Evolutionary conservation across 2,113 vertebrate species (phyloP), one percentile per base, ranked within the genome.

Genomic region (Myiozetetes cayanensis): DNA sequence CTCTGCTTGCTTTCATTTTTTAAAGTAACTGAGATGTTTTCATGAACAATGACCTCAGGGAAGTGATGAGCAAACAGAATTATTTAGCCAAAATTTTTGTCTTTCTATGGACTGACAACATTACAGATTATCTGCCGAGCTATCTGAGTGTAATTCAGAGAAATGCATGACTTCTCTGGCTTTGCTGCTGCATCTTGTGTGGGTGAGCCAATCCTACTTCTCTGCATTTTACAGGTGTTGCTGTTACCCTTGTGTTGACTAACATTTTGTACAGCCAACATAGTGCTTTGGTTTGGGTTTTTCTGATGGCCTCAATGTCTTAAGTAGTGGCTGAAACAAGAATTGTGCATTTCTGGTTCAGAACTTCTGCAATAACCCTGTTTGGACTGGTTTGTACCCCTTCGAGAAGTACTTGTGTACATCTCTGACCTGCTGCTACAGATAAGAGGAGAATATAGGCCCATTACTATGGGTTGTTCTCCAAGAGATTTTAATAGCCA

Each of bases 1-100:
- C 66, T 67, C 28, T 84, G 84, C 58, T 73, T 76, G 52, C 84
- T 65, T 91, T 95, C 37, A 37, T 90, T 83, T 79, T 90, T 91
- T 7, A 8, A 90, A 79, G 63, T 85, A 83, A 75, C 58, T 41
- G 78, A 75, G 77, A 79, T 35, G 27, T 87, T 89, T 94, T 49
- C 73, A 65, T 89, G 73, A 94, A 72, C 84, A 93, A 61, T 68
- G 35, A 91, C 62, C 56, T 89, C 27, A 44, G 31, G 44, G 35
- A 96, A 93, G 35, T 67, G 59, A 63, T 90, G 74, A 92, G 55
- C 37, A 55, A 93, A 88, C 85, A 90, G 58, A 93, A 87, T 47
- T 89, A n/a, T 88, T 87, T 89, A 56, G 65, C 50, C 3, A 3
- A 74, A 82, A 84, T 37, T 67, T 63, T 20, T 49, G 4, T 92